Evolutionary conservation across 1,140 invertebrate species (phyloP), one percentile per base, ranked within the genome.

Genomic region (Mercenaria mercenaria): DNA sequence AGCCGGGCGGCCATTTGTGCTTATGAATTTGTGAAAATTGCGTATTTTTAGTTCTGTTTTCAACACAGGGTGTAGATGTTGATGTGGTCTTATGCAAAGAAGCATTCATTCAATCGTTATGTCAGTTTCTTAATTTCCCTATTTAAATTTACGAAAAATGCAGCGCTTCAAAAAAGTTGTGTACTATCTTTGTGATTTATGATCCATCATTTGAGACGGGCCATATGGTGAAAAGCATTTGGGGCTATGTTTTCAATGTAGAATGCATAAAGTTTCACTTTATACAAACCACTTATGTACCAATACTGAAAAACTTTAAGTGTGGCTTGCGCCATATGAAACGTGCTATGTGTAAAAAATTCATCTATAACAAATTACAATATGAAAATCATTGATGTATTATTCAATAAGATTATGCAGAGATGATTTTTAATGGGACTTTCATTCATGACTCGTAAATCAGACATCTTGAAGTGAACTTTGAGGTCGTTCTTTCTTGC

Each of bases 401-500:
- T 77, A 18, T 34, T 43, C 34, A 29, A 89, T 85, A 87, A 86
- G 26, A 72, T 77, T 56, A 72, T 59, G 67, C 50, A 67, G 34
- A 50, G 90, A 83, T 93, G 74, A 93, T 93, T 93, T 93, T 92
- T 92, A 92, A 88, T 29, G 77, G 91, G 80, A 93, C 91, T 95
- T 94, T 93, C 91, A 93, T 94, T 93, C 92, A 94, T 93, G 87
- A 90, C 80, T 90, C 83, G 82, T 85, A 83, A 91, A 92, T 92
- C 92, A 93, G 93, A 94, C 92, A 92, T 94, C 92, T 92, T 64
- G 90, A 92, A 92, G 91, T 93, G 91, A 84, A 91, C 91, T 95
- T 95, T 94, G 90, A 92, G 94, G 94, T 94, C 92, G 92, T 93
- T 93, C 88, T 93, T 94, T 91, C 91, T 86, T 91, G 92, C 74